Evolutionary conservation across 2,113 vertebrate genomes (phyloP).

Genomic region (Prochilodus magdalenae): DNA sequence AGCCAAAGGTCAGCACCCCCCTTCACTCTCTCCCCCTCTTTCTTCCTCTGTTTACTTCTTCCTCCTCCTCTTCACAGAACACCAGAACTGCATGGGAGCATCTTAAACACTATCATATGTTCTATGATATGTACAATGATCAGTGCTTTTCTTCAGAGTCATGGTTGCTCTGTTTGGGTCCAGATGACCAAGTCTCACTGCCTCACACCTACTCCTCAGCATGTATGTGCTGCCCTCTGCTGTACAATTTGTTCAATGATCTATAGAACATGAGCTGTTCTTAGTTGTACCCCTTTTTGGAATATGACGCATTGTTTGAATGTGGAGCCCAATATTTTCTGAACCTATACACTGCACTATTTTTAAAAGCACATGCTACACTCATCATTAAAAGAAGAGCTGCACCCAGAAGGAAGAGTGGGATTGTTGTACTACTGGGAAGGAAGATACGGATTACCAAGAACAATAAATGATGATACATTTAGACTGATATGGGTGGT

Average conservation of each 20-base stretch:
- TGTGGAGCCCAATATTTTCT: no score
- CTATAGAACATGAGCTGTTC: no score
- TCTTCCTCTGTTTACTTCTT: background rate
- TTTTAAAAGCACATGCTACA: no score
- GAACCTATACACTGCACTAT: no score
- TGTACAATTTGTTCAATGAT: background rate
- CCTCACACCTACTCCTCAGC: background rate
- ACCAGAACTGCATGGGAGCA: background rate
- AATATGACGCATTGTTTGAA: no score
- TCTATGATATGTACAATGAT: background rate
- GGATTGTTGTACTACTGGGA: no score
- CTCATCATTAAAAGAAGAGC: no score
- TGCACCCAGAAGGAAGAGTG: no score
- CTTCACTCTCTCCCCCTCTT: background rate
- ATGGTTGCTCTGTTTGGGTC: background rate
- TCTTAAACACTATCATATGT: background rate
- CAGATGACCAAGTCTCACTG: background rate
- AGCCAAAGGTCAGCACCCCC: constrained; percentile 65
- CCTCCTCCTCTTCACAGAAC: background rate
- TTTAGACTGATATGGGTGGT: no score
- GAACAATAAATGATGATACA: no score
- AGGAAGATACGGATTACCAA: no score
- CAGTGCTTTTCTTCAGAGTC: background rate
- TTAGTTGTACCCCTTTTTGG: no score
- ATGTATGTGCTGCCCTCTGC: constrained; percentile 17